Percentiles rank a stretch among this genome's conserved stretches.
phyloP scores from a whole-genome alignment of 2,113 vertebrate species.

The Larimichthys polyactis region DNA sequence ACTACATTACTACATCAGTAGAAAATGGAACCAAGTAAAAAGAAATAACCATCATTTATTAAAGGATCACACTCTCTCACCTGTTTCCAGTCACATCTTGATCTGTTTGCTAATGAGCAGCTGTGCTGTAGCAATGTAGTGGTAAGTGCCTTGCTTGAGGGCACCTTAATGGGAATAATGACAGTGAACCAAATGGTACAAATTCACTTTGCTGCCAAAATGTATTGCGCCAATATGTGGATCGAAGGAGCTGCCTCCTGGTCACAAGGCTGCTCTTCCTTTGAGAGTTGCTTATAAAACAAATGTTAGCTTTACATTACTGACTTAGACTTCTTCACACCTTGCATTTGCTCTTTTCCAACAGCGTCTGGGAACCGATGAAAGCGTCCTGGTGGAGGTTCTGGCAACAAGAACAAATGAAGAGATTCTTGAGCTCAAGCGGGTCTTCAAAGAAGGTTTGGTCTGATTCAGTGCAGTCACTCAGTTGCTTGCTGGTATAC shows the following conservation, averaged over 20 bases:
- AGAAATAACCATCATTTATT: neutral
- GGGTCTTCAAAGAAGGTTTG: conserved; percentile 88
- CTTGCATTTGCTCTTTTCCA: neutral
- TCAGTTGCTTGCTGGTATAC: neutral
- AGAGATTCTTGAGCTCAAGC: conserved; percentile 85
- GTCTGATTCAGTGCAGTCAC: neutral
- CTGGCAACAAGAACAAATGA: conserved; percentile 88
- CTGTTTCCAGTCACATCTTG: neutral
- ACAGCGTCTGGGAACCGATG: conserved; percentile 91
- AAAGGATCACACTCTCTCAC: neutral
- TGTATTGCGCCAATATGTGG: neutral
- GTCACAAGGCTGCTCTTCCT: too few species aligned
- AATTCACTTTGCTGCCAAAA: neutral
- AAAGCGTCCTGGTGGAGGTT: conserved; percentile 90
- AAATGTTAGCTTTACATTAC: neutral
- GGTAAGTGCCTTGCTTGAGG: neutral
- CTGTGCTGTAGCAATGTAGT: neutral
- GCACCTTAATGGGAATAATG: neutral
- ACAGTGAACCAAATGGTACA: neutral
- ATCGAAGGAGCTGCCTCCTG: neutral
- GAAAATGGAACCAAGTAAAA: neutral
- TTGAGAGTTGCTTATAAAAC: neutral
- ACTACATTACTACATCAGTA: neutral
- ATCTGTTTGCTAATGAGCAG: neutral
- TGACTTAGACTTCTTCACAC: neutral